Percentiles rank a stretch among this genome's conserved stretches.
These are phyloP conservation scores for Machimus rusticus DNA, from an alignment of 2,888 invertebrate genomes.

Conservation along the genomic window DNA sequence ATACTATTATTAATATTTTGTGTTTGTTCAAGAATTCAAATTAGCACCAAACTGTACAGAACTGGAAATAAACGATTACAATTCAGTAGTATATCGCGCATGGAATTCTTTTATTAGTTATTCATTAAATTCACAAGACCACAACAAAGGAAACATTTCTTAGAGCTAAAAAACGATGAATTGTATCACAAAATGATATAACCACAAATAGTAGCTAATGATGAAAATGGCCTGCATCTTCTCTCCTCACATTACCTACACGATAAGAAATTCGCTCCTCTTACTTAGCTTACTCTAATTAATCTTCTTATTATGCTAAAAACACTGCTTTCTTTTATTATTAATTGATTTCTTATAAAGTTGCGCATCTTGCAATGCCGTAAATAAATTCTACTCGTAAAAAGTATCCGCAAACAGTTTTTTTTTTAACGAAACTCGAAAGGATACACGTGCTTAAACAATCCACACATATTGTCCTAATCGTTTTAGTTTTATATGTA, in stretches of 20 bases:
- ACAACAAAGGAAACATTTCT: not conserved
- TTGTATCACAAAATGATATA: slow-evolving; percentile 27
- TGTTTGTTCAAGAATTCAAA: not conserved
- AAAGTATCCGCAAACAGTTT: not conserved
- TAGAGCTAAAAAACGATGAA: slow-evolving; percentile 1
- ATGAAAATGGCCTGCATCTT: slow-evolving; percentile 30
- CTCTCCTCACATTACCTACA: slow-evolving; percentile 4
- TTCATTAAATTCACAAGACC: not conserved
- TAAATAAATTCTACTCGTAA: not conserved
- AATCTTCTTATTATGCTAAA: not conserved
- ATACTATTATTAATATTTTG: not conserved
- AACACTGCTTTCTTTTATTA: not conserved
- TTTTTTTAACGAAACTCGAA: not conserved
- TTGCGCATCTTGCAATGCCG: not conserved
- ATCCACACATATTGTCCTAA: slow-evolving; percentile 26
- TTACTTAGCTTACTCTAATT: not conserved
- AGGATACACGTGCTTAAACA: not conserved
- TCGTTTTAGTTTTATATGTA: not conserved
- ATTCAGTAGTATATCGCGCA: not conserved
- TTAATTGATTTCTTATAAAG: slow-evolving; percentile 5
- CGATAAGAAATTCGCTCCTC: not conserved
- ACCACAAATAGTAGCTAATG: slow-evolving; percentile 20
- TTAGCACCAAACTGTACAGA: not conserved
- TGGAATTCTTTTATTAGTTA: not conserved
- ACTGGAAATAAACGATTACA: not conserved